These are phyloP conservation scores for Cinclus mexicanus DNA, from an alignment of 2,113 vertebrate genomes.

Conservation along the genomic window DNA sequence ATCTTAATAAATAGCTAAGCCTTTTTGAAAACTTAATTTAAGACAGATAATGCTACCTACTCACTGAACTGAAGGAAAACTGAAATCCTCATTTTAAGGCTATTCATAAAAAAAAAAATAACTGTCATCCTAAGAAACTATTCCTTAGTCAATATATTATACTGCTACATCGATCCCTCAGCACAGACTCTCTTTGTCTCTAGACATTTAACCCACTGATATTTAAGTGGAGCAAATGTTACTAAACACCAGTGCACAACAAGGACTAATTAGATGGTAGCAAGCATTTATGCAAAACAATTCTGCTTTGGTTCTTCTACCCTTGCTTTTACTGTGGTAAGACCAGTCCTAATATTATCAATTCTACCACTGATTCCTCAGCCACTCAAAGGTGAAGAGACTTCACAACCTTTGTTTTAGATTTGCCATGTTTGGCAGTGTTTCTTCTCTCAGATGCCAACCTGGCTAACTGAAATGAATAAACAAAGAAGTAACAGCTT, in stretches of 20 bases:
- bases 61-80: not conserved
- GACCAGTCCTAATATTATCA: not conserved
- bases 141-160: not conserved
- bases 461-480: not conserved
- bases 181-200: not conserved
- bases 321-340: not conserved
- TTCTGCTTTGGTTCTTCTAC: not conserved
- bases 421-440: not conserved
- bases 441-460: not conserved
- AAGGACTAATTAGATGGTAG: not conserved
- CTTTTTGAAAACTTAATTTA: not conserved
- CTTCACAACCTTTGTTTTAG: not conserved
- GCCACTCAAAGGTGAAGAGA: not conserved
- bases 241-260: not conserved
- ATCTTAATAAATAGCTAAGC: not conserved
- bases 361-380: not conserved
- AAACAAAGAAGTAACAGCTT: not conserved
- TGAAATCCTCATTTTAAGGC: not conserved
- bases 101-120: not conserved
- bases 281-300: not conserved
- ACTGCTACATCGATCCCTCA: not conserved
- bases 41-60: not conserved
- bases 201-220: not conserved
- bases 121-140: not conserved
- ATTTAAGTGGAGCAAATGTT: not conserved